Evolutionary conservation across 2,888 invertebrate species (phyloP), one percentile per base, ranked within the genome.

Genomic region (Amphiduros pacificus): DNA sequence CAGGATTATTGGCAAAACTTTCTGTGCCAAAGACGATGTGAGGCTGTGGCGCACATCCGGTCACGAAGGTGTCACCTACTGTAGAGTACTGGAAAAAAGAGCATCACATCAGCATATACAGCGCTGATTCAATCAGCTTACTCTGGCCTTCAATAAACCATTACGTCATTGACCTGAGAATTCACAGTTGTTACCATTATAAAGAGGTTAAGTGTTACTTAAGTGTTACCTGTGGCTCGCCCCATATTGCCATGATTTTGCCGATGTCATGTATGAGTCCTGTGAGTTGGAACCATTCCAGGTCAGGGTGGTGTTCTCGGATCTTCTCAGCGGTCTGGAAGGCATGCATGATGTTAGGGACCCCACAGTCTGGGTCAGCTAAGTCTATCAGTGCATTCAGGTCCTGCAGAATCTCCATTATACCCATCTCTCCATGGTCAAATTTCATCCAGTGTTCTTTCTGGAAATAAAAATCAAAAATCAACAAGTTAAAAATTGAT

Each of bases 251-350:
- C 74, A 81, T 74, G n/a, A 81, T 65, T 70, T 97, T 97, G 66
- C 98, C 98, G 59, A 95, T 84, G 82, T 98, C 98, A 80, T 98
- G 98, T 52, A 98, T 91, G 0, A 98, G 86, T 1, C 96, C 97
- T 0, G 91, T 93, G 6, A 98, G 86, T 69, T 97, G 97, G 78
- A 97, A 90, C 97, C 97, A 98, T 77, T 95, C 94, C 14, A 89
- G 85, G 63, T 92, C 86, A 0, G 96, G 96, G 78, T 92, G 89
- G 56, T 91, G 90, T 50, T 86, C 80, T 0, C 95, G 87, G 71
- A 96, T 93, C 59, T 91, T 86, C 84, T 98, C 97, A 0, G 97
- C 97, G 0, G 97, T 96, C 85, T 97, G 97, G 84, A 92, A 95
- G 59, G 94, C 96, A 82, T 98, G 97, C 56, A 94, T 88, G 68